Percentiles rank a stretch among this genome's conserved stretches.
These are phyloP conservation scores for Rapana venosa DNA, from an alignment of 2,888 invertebrate species.

Conservation along the genomic window DNA sequence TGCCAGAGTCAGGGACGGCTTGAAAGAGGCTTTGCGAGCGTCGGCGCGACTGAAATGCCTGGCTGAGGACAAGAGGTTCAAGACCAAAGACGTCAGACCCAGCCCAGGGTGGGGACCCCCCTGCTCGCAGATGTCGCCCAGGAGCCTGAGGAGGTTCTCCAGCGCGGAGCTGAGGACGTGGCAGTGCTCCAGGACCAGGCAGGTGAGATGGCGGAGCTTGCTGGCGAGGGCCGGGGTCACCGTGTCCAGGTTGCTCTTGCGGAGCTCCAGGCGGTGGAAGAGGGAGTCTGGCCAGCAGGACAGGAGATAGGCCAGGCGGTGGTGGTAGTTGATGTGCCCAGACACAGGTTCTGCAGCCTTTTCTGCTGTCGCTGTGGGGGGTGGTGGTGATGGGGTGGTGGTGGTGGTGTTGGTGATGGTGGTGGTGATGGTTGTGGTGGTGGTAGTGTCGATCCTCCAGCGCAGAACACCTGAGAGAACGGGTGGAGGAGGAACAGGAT, in stretches of 20 bases:
- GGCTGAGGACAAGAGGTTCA: slow-evolving; percentile 50
- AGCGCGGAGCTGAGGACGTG: slow-evolving; percentile 48
- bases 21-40: slow-evolving; percentile 47
- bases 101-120: neutral
- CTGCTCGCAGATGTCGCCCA: slow-evolving; percentile 11
- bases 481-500: too few relatives aligned
- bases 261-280: slow-evolving; percentile 47
- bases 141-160: slow-evolving; percentile 38
- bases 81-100: slow-evolving; percentile 39
- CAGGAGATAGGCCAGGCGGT: slow-evolving; percentile 52
- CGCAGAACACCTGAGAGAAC: too few relatives aligned
- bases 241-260: slow-evolving; percentile 52
- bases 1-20: slow-evolving; percentile 39
- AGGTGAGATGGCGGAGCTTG: slow-evolving; percentile 44
- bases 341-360: slow-evolving; percentile 46
- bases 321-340: slow-evolving; percentile 56
- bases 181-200: slow-evolving; percentile 52
- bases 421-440: too few relatives aligned
- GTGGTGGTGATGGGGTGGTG: too few relatives aligned
- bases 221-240: slow-evolving; percentile 44
- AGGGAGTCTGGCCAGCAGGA: slow-evolving; percentile 50
- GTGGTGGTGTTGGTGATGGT: too few relatives aligned
- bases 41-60: slow-evolving; percentile 50
- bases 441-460: too few relatives aligned
- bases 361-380: too few relatives aligned